A percentile compares a stretch with the other conserved stretches of the same genome.
Evolutionary conservation across 2,113 vertebrate genomes (phyloP).

Genomic region (Scophthalmus maximus): DNA sequence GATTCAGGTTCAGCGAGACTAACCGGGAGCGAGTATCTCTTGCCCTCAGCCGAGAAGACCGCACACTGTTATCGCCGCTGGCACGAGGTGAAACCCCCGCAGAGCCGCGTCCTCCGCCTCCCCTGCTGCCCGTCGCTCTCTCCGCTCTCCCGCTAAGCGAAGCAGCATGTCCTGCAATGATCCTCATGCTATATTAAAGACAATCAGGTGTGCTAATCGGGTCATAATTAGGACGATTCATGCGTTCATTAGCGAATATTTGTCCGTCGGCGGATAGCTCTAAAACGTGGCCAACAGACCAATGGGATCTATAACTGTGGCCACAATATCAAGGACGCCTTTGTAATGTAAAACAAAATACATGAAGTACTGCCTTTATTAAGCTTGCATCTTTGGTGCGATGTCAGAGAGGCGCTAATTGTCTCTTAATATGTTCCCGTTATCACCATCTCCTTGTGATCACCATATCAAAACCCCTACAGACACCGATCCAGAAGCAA

Average conservation of each 20-base stretch:
- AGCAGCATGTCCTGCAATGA: conserved; percentile 59
- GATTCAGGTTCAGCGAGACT: neutral
- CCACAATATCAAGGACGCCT: neutral
- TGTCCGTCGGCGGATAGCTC: conserved; percentile 34
- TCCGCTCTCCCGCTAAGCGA: conserved; percentile 41
- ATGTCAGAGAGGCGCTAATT: neutral
- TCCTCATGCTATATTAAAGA: conserved; percentile 58
- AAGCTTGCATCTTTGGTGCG: neutral
- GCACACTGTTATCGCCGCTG: conserved; percentile 46
- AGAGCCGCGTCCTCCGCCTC: conserved; percentile 45
- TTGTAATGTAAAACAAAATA: neutral
- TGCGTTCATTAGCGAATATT: conserved; percentile 60
- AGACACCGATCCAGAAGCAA: too few species aligned
- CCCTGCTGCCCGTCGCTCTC: conserved; percentile 27
- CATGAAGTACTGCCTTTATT: neutral
- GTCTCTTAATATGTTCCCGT: neutral
- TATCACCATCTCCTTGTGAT: too few species aligned
- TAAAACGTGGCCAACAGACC: conserved; percentile 7
- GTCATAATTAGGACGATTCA: conserved; percentile 57
- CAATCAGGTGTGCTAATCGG: conserved; percentile 63
- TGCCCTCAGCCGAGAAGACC: conserved; percentile 37
- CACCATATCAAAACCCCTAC: too few species aligned
- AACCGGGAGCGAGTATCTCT: conserved; percentile 12
- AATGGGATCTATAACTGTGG: neutral
- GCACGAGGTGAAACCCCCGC: conserved; percentile 44